Percentiles rank a stretch among this genome's conserved stretches.
These are phyloP conservation scores for Noctua janthe DNA, from an alignment of 2,888 invertebrate species.

Conservation along the genomic window DNA sequence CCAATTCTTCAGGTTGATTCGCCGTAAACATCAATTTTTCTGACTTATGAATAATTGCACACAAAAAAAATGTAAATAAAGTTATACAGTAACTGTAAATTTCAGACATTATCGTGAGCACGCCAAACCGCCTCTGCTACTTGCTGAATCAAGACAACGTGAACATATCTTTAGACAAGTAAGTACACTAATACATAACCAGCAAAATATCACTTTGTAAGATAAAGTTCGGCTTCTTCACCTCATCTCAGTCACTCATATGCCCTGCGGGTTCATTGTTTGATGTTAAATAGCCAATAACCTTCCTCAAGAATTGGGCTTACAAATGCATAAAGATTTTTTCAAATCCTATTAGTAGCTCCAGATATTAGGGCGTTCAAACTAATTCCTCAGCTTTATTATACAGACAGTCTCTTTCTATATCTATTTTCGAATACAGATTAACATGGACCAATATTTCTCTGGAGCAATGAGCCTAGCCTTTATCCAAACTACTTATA, in stretches of 20 bases:
- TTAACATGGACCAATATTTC: not conserved
- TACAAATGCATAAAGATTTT: not conserved
- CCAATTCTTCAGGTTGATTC: not conserved
- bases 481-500: not conserved
- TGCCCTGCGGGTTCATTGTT: no score
- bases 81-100: conserved; percentile 8
- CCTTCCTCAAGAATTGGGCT: not conserved
- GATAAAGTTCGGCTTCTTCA: not conserved
- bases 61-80: not conserved
- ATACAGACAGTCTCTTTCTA: not conserved
- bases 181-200: conserved; percentile 72
- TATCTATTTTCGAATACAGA: not conserved
- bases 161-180: conserved; percentile 93
- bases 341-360: not conserved
- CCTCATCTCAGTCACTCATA: not conserved
- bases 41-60: not conserved
- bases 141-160: conserved; percentile 95
- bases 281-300: not conserved
- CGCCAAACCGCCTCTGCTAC: conserved; percentile 97
- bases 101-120: conserved; percentile 97
- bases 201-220: no score
- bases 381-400: no score
- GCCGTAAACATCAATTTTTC: not conserved
- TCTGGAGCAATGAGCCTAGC: not conserved
- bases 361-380: not conserved